These are phyloP conservation scores for Phenacoccus solenopsis DNA, from an alignment of 1,140 invertebrate genomes.

Conservation along the genomic window DNA sequence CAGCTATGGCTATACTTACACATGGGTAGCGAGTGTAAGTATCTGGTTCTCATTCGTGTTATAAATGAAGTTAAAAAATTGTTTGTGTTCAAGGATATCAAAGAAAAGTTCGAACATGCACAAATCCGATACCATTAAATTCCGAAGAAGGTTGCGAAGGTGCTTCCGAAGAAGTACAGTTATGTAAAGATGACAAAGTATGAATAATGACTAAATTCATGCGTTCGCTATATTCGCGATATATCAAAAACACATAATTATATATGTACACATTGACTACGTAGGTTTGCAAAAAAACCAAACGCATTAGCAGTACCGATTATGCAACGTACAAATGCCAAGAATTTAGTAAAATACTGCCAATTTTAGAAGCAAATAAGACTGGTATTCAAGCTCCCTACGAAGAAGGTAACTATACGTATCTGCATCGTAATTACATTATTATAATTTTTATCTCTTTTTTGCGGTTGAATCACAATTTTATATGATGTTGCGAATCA, in stretches of 20 bases:
- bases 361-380: constrained; percentile 45
- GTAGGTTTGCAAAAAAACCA: constrained; percentile 44
- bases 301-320: constrained; percentile 38
- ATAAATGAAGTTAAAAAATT: constrained; percentile 3
- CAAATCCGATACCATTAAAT: constrained; percentile 39
- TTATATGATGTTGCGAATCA: neutral
- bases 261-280: constrained; percentile 2
- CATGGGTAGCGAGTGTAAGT: too few relatives aligned
- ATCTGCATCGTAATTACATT: too few relatives aligned
- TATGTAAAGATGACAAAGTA: constrained; percentile 52
- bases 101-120: constrained; percentile 41
- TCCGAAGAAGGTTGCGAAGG: constrained; percentile 46
- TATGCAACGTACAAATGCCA: constrained; percentile 47
- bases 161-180: constrained; percentile 41
- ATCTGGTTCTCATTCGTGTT: too few relatives aligned
- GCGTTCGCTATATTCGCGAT: neutral
- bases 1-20: too few relatives aligned
- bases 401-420: constrained; percentile 49
- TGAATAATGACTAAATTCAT: neutral
- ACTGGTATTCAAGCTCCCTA: constrained; percentile 54
- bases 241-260: too few relatives aligned
- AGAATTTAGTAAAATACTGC: constrained; percentile 43
- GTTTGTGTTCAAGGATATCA: constrained; percentile 32
- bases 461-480: neutral
- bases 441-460: too few relatives aligned